Percentiles rank a stretch among this genome's conserved stretches.
Evolutionary conservation across 1,140 invertebrate genomes (phyloP).

Genomic region (Arion vulgaris): DNA sequence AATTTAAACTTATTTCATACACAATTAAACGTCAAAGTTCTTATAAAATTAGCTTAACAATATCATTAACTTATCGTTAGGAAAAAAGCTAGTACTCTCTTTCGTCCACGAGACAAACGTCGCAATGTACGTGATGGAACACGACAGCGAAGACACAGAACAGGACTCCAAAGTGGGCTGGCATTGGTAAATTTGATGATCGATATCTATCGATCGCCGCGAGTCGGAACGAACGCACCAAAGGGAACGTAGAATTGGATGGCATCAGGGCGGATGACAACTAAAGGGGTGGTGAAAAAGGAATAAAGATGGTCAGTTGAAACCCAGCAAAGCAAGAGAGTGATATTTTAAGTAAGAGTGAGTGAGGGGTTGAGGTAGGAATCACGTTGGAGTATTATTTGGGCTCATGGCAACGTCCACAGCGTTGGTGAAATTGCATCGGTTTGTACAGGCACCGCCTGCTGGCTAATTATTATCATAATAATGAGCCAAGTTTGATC

Average conservation of each 20-base stretch:
- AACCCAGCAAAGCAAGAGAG: neutral
- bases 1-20: too few relatives aligned
- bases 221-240: neutral
- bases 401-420: neutral
- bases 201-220: slow-evolving; percentile 22
- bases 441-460: slow-evolving; percentile 23
- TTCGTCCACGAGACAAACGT: neutral
- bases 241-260: neutral
- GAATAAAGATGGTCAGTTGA: neutral
- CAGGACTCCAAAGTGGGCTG: neutral
- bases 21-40: neutral
- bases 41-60: neutral
- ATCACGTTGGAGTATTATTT: neutral
- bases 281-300: neutral
- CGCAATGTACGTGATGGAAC: neutral
- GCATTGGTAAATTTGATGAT: slow-evolving; percentile 31
- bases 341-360: neutral
- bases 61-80: neutral
- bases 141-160: neutral
- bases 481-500: slow-evolving; percentile 33
- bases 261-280: neutral
- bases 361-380: neutral
- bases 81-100: neutral
- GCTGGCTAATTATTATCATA: slow-evolving; percentile 35
- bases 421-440: neutral